A percentile compares a stretch with the other conserved stretches of the same genome.
phyloP scores from a whole-genome alignment of 2,797 vertebrate species.

The Falco concolor region DNA sequence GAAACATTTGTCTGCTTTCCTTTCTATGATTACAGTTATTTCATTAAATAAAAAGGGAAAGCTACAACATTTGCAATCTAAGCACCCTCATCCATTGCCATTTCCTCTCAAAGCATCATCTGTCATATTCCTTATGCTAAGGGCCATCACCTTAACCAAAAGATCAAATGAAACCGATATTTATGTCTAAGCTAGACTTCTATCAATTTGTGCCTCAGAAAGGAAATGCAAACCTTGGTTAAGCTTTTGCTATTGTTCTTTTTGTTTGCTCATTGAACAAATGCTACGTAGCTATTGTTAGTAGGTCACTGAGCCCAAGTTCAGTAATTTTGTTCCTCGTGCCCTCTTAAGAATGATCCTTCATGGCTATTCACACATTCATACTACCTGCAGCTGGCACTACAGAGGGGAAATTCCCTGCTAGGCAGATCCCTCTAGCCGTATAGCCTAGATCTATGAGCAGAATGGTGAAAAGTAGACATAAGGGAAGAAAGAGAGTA shows the following conservation, averaged over 20 bases:
- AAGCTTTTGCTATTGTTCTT: not conserved
- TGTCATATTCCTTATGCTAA: not conserved
- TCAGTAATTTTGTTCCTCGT: not conserved
- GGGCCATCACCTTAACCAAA: not conserved
- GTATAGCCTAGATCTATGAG: not conserved
- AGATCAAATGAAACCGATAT: not conserved
- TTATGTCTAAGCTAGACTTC: not conserved
- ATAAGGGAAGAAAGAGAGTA: not conserved
- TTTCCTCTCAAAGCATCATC: not conserved
- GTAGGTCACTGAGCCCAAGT: not conserved
- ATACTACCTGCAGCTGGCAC: not conserved
- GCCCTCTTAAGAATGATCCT: not conserved
- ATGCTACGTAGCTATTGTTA: not conserved
- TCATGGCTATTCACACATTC: not conserved
- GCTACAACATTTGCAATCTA: not conserved
- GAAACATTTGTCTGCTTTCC: slow-evolving; percentile 11
- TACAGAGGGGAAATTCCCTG: not conserved
- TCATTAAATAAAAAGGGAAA: slow-evolving; percentile 8
- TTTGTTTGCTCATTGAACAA: not conserved
- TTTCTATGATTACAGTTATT: slow-evolving; percentile 6
- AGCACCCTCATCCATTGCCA: not conserved
- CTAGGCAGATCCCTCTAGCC: not conserved
- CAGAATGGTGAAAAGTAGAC: not conserved
- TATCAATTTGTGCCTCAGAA: not conserved
- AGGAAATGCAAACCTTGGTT: not conserved